phyloP scores from a whole-genome alignment of 2,888 invertebrate species.

The Aphidius colemani region DNA sequence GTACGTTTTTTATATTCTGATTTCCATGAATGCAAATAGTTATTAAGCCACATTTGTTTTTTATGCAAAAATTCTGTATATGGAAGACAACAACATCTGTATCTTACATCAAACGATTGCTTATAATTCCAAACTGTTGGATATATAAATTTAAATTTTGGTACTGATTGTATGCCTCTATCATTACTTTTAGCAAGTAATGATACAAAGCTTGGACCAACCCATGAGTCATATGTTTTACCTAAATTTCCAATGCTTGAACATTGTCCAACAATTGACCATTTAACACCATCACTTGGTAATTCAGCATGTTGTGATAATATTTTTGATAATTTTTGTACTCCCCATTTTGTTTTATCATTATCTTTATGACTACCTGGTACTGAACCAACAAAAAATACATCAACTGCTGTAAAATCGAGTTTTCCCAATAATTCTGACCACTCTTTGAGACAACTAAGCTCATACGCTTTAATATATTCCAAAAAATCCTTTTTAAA shows the following conservation, averaged over 20 bases:
- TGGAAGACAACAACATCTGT: constrained; percentile 81
- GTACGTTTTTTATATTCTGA: constrained; percentile 72
- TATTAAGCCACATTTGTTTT: constrained; percentile 85
- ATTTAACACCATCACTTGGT: constrained; percentile 61
- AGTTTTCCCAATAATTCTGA: constrained; percentile 73
- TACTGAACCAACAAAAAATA: constrained; percentile 82
- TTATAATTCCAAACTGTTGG: constrained; percentile 84
- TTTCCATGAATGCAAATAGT: constrained; percentile 83
- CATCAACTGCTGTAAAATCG: constrained; percentile 84
- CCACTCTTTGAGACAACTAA: constrained; percentile 73
- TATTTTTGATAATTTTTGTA: constrained; percentile 56
- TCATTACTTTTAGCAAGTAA: constrained; percentile 65
- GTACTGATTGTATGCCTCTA: constrained; percentile 55
- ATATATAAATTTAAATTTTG: constrained; percentile 71
- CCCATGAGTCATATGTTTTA: constrained; percentile 70
- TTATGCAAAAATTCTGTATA: constrained; percentile 65
- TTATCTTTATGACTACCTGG: constrained; percentile 75
- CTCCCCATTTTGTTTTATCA: constrained; percentile 69
- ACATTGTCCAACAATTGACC: constrained; percentile 83
- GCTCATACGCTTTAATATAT: constrained; percentile 78
- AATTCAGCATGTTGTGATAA: constrained; percentile 69
- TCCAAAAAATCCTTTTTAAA: constrained; percentile 80
- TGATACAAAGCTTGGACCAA: constrained; percentile 75
- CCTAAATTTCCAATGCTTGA: constrained; percentile 91
- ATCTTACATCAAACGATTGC: constrained; percentile 80